A percentile compares a stretch with the other conserved stretches of the same genome.
phyloP scores from a whole-genome alignment of 53 echinoderm and acorn worm species.

The Stichopus horrens region DNA sequence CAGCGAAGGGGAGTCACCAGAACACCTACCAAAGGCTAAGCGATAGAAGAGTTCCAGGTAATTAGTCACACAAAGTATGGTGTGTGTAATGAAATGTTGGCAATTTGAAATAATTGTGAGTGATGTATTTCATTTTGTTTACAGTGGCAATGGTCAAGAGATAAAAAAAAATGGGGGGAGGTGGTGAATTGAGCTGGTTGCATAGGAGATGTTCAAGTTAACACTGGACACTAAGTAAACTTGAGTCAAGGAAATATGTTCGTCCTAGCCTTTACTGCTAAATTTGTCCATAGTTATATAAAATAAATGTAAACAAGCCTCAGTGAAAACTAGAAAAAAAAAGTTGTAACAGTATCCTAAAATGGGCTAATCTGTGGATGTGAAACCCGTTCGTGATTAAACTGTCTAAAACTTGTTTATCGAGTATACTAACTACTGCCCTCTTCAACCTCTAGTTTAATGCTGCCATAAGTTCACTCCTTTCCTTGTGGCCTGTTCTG shows the following conservation, averaged over 20 bases:
- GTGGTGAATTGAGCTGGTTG: too few species aligned
- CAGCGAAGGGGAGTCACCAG: background rate
- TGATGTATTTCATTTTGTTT: background rate
- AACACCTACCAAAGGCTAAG: background rate
- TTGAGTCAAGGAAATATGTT: too few species aligned
- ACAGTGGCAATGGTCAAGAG: conserved; percentile 21
- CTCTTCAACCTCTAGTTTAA: too few species aligned
- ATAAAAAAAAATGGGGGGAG: too few species aligned
- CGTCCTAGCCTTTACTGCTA: background rate
- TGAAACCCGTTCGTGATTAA: too few species aligned
- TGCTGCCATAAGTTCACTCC: background rate
- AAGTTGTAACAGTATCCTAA: too few species aligned
- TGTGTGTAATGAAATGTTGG: background rate
- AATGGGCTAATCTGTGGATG: too few species aligned
- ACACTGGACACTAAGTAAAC: background rate
- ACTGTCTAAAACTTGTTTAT: too few species aligned
- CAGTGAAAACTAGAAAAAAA: background rate
- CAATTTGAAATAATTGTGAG: background rate
- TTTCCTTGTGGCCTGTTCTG: too few species aligned
- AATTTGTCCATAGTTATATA: conserved; percentile 21
- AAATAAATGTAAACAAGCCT: too few species aligned
- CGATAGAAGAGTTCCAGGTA: background rate
- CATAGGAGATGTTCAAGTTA: conserved; percentile 4
- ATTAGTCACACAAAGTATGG: background rate
- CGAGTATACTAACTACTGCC: too few species aligned